Evolutionary conservation across 1,140 invertebrate genomes (phyloP).

Genomic region (Bombus breviceps): DNA sequence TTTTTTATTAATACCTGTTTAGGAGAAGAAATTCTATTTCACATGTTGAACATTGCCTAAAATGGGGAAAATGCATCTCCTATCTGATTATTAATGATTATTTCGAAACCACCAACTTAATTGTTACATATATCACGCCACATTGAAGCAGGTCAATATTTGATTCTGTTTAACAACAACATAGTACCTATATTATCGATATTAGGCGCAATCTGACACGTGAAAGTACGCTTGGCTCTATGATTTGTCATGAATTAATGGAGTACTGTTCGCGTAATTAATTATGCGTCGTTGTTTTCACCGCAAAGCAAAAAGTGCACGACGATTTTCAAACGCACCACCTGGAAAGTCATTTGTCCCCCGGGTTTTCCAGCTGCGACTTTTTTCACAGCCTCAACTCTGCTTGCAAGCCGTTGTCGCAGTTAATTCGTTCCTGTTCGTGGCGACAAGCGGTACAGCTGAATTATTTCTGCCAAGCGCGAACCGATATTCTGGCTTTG

Average conservation of each 20-base stretch:
- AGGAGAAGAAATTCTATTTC: too few species aligned
- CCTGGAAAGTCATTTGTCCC: neutral
- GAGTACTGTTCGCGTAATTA: neutral
- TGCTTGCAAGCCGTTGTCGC: constrained; percentile 4
- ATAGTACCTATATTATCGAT: neutral
- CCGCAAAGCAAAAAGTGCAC: neutral
- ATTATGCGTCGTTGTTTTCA: constrained; percentile 5
- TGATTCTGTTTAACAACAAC: neutral
- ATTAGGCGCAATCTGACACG: too few species aligned
- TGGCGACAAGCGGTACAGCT: constrained; percentile 7
- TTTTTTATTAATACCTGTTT: too few species aligned
- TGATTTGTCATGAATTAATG: neutral
- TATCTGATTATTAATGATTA: too few species aligned
- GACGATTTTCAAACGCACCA: neutral
- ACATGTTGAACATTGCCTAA: neutral
- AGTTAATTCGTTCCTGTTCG: constrained; percentile 30
- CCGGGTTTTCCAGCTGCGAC: neutral
- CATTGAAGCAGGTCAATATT: neutral
- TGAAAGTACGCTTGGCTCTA: neutral
- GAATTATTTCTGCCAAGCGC: constrained; percentile 4
- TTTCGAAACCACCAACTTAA: too few species aligned
- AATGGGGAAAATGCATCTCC: too few species aligned
- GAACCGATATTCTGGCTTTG: neutral
- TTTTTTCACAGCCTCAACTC: neutral
- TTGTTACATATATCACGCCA: neutral